These are phyloP conservation scores for Anthoptus insignis DNA, from an alignment of 2,888 invertebrate species.

Conservation along the genomic window DNA sequence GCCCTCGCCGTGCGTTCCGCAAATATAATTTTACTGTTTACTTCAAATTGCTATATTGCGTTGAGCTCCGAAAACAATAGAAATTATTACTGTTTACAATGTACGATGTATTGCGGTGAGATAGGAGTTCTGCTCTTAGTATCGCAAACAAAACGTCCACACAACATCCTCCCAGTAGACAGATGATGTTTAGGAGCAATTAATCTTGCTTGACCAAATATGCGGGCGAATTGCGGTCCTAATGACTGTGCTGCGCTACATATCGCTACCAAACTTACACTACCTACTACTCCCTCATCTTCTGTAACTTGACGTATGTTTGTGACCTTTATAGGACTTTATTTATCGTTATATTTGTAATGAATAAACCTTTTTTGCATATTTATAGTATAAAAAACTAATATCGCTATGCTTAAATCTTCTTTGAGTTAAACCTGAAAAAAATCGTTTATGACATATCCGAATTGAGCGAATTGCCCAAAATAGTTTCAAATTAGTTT, in stretches of 20 bases:
- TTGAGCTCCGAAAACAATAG: constrained; percentile 32
- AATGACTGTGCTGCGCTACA: constrained; percentile 65
- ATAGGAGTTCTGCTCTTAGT: constrained; percentile 69
- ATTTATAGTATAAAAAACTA: no score
- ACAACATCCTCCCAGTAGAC: constrained; percentile 75
- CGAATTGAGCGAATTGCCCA: no score
- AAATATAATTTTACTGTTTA: constrained; percentile 45
- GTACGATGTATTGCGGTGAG: constrained; percentile 59
- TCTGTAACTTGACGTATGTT: background rate
- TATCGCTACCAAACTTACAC: constrained; percentile 38
- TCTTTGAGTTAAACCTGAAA: no score
- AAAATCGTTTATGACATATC: no score
- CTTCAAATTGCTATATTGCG: background rate
- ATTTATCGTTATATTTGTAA: background rate
- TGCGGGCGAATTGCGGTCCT: constrained; percentile 76
- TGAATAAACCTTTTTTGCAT: background rate
- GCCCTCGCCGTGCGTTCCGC: constrained; percentile 48
- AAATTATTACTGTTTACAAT: constrained; percentile 22
- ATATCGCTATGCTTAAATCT: no score
- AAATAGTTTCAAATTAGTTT: no score
- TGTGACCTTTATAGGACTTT: background rate
- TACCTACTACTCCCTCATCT: constrained; percentile 14
- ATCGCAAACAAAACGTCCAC: constrained; percentile 75
- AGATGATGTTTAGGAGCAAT: constrained; percentile 82
- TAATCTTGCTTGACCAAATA: constrained; percentile 85